Evolutionary conservation across 2,113 vertebrate species (phyloP), one percentile per base, ranked within the genome.

Genomic region (Corythornis vintsioides): DNA sequence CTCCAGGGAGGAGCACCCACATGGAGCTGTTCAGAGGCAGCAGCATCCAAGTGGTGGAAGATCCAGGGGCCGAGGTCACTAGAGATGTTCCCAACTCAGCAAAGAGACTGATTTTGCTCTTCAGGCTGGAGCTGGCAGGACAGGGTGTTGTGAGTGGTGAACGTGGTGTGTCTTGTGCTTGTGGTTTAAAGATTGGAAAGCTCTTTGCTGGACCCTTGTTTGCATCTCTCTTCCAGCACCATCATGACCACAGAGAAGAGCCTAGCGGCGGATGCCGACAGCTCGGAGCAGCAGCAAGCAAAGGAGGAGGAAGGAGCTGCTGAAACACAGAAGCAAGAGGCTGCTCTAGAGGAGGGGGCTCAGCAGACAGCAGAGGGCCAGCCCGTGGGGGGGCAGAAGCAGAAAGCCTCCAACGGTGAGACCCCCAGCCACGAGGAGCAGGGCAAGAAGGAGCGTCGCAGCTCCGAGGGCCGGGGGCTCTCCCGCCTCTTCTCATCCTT

Each of bases 181-280:
- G 1, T 29, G 71, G 14, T 59, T 76, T 15, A 29, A 40, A 2
- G 47, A 9, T 13, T 31, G 50, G 13, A 48, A 78, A 35, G 14
- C 28, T 92, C 79, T 73, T 73, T 86, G 79, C n/a, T 4, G 45
- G 56, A 75, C 31, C 55, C 69, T 75, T 53, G 71, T 72, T 53
- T 26, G 5, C 18, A 9, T 86, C 48, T 94, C 86, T 94, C 22
- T 56, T 76, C 21, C 93, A 99, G 99, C 80, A 52, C 91, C 97
- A 98, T 97, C 98, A 99, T 99, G 99, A 99, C 99, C 81, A 99
- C 99, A 98, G 99, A 99, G 97, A 98, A 97, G 97, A 98, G 97
- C 95, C 87, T 92, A 61, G 96, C 90, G 76, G 97, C 92, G 10
- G 96, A 98, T 48, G 81, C 97, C 5, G 96, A 98, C 97, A 96